Evolutionary conservation across 2,888 invertebrate genomes (phyloP).

Genomic region (Blastobasis adustella): DNA sequence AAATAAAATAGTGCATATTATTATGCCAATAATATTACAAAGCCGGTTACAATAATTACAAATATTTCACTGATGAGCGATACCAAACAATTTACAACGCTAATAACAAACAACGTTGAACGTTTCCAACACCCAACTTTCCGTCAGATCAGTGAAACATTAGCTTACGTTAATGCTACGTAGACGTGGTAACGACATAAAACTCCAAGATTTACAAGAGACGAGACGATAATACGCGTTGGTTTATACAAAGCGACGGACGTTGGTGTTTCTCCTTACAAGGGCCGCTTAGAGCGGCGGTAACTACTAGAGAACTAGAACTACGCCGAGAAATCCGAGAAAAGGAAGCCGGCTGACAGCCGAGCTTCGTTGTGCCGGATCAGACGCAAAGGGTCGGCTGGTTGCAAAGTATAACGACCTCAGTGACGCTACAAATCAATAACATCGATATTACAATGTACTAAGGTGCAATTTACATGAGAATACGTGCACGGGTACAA

Average conservation of each 20-base stretch:
- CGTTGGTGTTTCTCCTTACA: slow-evolving; percentile 68
- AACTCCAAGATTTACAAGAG: slow-evolving; percentile 34
- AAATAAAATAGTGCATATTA: slow-evolving; percentile 50
- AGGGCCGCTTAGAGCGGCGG: slow-evolving; percentile 47
- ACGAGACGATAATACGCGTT: slow-evolving; percentile 31
- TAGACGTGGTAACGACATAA: slow-evolving; percentile 34
- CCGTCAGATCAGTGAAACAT: slow-evolving; percentile 13
- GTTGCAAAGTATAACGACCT: slow-evolving; percentile 41
- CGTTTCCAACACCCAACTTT: slow-evolving; percentile 16
- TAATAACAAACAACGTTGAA: slow-evolving; percentile 24
- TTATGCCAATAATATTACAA: slow-evolving; percentile 53
- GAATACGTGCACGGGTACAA: slow-evolving; percentile 34
- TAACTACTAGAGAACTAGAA: neutral
- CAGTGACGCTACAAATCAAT: slow-evolving; percentile 23
- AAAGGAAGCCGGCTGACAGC: neutral
- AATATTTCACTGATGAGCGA: slow-evolving; percentile 22
- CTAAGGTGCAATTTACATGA: slow-evolving; percentile 43
- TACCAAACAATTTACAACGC: slow-evolving; percentile 13
- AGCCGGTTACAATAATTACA: slow-evolving; percentile 22
- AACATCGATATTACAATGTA: slow-evolving; percentile 27
- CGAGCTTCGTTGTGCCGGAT: slow-evolving; percentile 1
- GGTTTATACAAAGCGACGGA: slow-evolving; percentile 50
- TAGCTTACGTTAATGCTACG: slow-evolving; percentile 29
- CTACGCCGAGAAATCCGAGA: neutral
- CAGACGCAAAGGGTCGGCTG: slow-evolving; percentile 11